A percentile compares a stretch with the other conserved stretches of the same genome.
Evolutionary conservation across 1,140 invertebrate species (phyloP).

Genomic region (Heliconius himera): DNA sequence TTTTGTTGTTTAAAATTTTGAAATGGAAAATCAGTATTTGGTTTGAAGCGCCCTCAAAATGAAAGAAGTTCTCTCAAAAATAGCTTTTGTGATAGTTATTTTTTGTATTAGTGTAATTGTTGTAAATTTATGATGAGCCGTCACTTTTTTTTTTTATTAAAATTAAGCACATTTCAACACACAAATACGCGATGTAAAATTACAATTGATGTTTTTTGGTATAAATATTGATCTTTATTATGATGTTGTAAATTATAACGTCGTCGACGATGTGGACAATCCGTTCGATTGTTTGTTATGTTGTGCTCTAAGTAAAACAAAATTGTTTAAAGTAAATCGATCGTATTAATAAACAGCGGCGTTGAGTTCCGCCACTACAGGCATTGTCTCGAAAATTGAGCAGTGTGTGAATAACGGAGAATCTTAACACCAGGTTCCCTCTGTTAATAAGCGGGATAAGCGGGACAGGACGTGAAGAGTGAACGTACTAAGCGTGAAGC

Average conservation of each 20-base stretch:
- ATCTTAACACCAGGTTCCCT: too few relatives aligned
- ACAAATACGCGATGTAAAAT: slow-evolving; percentile 27
- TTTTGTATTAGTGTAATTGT: slow-evolving; percentile 64
- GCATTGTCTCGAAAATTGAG: too few relatives aligned
- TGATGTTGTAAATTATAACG: slow-evolving; percentile 2
- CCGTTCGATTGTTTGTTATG: neutral
- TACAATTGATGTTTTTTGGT: slow-evolving; percentile 12
- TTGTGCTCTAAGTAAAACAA: neutral
- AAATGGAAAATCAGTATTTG: slow-evolving; percentile 17
- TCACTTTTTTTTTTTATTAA: slow-evolving; percentile 37
- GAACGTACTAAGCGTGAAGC: too few relatives aligned
- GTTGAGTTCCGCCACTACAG: too few relatives aligned
- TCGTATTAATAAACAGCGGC: neutral
- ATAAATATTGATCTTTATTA: slow-evolving; percentile 11
- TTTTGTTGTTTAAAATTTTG: neutral
- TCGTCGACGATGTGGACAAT: neutral
- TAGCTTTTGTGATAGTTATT: slow-evolving; percentile 70
- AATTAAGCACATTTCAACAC: slow-evolving; percentile 43
- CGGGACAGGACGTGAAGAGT: neutral
- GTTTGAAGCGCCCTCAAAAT: slow-evolving; percentile 20
- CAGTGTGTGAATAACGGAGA: too few relatives aligned
- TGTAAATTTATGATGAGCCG: slow-evolving; percentile 41
- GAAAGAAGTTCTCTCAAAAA: slow-evolving; percentile 35
- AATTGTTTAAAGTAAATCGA: neutral
- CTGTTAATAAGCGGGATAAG: too few relatives aligned